These are phyloP conservation scores for Chaetodon auriga DNA, from an alignment of 2,113 vertebrate species.

Conservation along the genomic window DNA sequence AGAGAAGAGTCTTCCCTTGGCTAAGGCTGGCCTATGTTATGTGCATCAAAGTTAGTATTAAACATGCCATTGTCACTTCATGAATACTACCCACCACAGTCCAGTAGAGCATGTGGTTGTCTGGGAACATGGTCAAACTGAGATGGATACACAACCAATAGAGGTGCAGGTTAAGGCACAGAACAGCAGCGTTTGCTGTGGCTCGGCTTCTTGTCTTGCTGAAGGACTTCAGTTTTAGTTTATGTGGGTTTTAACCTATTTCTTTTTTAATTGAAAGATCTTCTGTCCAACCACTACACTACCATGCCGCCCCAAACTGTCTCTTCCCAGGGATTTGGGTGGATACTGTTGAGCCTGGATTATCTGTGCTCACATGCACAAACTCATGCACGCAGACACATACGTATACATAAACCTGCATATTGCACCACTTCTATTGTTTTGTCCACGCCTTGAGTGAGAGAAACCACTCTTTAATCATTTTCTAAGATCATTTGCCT, in stretches of 20 bases:
- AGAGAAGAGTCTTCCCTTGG: conserved; percentile 6
- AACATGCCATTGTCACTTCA: conserved; percentile 22
- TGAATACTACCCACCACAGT: neutral
- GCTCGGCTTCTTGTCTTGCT: neutral
- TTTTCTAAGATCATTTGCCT: conserved; percentile 84
- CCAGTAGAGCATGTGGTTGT: neutral
- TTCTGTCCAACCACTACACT: conserved; percentile 13
- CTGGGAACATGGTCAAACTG: neutral
- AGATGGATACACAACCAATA: neutral
- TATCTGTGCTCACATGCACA: conserved; percentile 35
- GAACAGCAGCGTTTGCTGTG: neutral
- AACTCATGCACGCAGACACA: conserved; percentile 35
- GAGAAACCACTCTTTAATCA: conserved; percentile 77
- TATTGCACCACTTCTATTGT: conserved; percentile 53
- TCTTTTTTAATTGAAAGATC: conserved; percentile 8
- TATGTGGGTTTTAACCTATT: neutral
- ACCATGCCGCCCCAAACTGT: neutral
- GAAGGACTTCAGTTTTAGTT: neutral
- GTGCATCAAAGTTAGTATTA: conserved; percentile 31
- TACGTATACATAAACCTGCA: conserved; percentile 54
- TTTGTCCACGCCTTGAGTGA: conserved; percentile 65
- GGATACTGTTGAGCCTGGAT: conserved; percentile 50
- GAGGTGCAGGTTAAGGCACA: neutral
- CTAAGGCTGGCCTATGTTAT: conserved; percentile 24
- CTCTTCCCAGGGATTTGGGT: conserved; percentile 32